phyloP scores from a whole-genome alignment of 2,797 vertebrate species.

The Coregonus suidteri region DNA sequence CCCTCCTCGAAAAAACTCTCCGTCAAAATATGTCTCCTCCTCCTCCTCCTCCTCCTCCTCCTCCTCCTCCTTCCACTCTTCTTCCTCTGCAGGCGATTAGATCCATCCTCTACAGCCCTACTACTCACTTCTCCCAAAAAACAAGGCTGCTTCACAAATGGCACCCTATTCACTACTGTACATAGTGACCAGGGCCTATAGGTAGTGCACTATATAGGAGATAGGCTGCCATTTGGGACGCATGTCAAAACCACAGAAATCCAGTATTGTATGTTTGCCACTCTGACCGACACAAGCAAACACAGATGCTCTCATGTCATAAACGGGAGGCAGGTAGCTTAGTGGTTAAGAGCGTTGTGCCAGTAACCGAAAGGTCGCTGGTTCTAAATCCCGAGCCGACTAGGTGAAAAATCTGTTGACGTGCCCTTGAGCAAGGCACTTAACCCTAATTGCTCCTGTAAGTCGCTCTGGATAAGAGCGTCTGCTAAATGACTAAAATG shows the following conservation, averaged over 20 bases:
- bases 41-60: conserved; percentile 15
- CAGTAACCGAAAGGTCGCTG: too few relatives aligned
- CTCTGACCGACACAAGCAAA: too few relatives aligned
- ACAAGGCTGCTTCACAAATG: neutral
- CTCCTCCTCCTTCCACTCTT: neutral
- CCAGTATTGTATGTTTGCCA: too few relatives aligned
- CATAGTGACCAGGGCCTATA: too few relatives aligned
- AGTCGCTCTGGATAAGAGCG: too few relatives aligned
- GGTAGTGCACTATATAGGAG: neutral
- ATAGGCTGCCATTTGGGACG: neutral
- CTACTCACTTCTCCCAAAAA: neutral
- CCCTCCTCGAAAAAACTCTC: conserved; percentile 55
- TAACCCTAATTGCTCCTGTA: too few relatives aligned
- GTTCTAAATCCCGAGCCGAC: too few relatives aligned
- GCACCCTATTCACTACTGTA: neutral
- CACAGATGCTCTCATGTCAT: neutral
- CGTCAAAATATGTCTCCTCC: conserved; percentile 49
- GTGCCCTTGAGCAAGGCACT: too few relatives aligned
- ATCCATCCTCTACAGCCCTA: neutral
- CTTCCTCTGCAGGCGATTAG: neutral
- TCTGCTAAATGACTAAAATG: too few relatives aligned
- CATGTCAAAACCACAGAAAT: too few relatives aligned
- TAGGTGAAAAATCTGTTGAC: too few relatives aligned
- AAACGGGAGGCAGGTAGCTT: neutral
- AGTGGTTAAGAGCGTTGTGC: too few relatives aligned